Base-by-base conservation (phyloP, 2,113 vertebrate species). In the Cyprinus carpio region DNA sequence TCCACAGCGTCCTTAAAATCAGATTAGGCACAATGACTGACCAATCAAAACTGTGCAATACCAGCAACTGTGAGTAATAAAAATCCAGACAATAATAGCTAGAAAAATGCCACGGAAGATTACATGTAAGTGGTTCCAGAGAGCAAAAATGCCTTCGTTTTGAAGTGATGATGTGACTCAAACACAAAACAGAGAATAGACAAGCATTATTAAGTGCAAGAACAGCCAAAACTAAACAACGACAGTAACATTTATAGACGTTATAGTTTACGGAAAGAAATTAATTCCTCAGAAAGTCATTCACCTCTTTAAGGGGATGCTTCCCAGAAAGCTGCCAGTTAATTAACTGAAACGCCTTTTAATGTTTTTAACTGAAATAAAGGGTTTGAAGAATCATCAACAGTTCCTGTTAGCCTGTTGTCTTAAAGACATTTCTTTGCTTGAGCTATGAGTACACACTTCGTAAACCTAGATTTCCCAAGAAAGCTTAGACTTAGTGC, bases 11-110 rank as follows among this genome's bases (percentile, higher is more conserved):
- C 58, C 49, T 49, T 76, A 77, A 71, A 82, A 81, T 87, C 54
- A 85, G 58, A 83, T 85, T 56, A 78, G 56, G 43, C 16, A 25
- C 27, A 72, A 85, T 51, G 18, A 60, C 37, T 79, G 34, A 77
- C 62, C 20, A 62, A 64, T 29, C 10, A 49, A 87, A 87, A 46
- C 84, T 88, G 37, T 77, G 84, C 51, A 77, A 74, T 82, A 72
- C 64, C 54, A 71, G 34, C 75, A 79, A 79, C 49, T 82, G 78
- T 40, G 20, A 85, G 40, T 85, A 56, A 85, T 80, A 76, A 72
- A 84, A 87, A 87, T 62, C 82, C 77, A 84, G 82, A 84, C 82
- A 87, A 81, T 54, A 84, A 74, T 13, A 75, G 74, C 51, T 67
- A 78, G 74, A 80, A 75, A 58, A 72, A 82, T 84, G 56, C 83